These are phyloP conservation scores for Drosophila busckii DNA, from an alignment of 1,140 invertebrate species.

Conservation along the genomic window DNA sequence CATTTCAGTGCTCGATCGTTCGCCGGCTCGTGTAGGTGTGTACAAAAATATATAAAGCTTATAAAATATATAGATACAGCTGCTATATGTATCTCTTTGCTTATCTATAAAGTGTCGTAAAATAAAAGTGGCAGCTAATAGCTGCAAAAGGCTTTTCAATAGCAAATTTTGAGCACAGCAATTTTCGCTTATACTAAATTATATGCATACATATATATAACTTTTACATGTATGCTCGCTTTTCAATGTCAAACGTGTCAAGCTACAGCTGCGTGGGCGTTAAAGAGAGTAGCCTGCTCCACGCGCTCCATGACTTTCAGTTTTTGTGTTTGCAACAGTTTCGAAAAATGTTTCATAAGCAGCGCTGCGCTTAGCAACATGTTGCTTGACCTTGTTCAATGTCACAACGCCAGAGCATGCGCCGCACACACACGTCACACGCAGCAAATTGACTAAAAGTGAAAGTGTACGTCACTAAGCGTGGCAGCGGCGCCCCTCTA, in stretches of 20 bases:
- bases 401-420: constrained; percentile 54
- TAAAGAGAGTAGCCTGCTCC: too few species aligned
- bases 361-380: constrained; percentile 49
- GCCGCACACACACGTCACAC: constrained; percentile 22
- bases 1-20: constrained; percentile 57
- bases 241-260: constrained; percentile 74
- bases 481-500: background rate
- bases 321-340: constrained; percentile 16
- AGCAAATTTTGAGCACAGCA: too few species aligned
- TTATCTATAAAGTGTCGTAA: too few species aligned
- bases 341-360: constrained; percentile 48
- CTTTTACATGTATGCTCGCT: constrained; percentile 7
- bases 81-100: too few species aligned
- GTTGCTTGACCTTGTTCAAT: constrained; percentile 72
- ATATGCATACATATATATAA: background rate
- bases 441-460: constrained; percentile 36
- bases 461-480: constrained; percentile 63
- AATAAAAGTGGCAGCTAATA: too few species aligned
- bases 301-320: constrained; percentile 31
- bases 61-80: background rate
- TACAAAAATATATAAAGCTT: background rate
- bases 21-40: constrained; percentile 63
- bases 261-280: constrained; percentile 9
- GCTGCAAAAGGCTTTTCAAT: too few species aligned
- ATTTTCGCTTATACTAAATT: background rate